Conservation (phyloP, 2,888 invertebrate genomes). For the Agrochola lychnidis region DNA sequence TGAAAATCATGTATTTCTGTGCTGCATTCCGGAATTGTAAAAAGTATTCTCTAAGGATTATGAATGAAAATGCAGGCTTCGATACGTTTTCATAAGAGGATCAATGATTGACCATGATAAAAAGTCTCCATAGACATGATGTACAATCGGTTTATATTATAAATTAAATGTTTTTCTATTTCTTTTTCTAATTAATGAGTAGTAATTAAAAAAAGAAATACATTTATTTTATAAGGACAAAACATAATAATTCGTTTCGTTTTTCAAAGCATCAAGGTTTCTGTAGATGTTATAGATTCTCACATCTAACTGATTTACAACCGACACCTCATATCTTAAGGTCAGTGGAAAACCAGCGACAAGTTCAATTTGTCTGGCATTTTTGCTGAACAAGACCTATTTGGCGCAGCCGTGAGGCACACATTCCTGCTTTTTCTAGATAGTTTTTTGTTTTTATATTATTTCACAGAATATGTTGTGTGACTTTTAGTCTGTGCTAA, state of each 20-base stretch:
- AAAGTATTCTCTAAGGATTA: background rate
- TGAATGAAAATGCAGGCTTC: background rate
- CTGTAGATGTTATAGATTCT: background rate
- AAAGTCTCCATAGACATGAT: no score
- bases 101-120: no score
- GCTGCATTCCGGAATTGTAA: background rate
- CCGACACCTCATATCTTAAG: background rate
- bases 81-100: no score
- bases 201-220: background rate
- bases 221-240: background rate
- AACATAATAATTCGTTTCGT: background rate
- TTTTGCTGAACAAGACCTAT: background rate
- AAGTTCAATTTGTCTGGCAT: background rate
- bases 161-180: no score
- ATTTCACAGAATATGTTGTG: background rate
- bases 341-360: background rate
- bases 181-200: no score
- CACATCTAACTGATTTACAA: background rate
- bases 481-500: background rate
- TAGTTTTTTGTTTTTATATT: no score
- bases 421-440: background rate
- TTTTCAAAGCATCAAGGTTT: background rate
- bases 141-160: no score
- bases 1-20: no score
- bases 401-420: background rate